Evolutionary conservation across 1,140 invertebrate species (phyloP).

Genomic region (Neodiprion lecontei): DNA sequence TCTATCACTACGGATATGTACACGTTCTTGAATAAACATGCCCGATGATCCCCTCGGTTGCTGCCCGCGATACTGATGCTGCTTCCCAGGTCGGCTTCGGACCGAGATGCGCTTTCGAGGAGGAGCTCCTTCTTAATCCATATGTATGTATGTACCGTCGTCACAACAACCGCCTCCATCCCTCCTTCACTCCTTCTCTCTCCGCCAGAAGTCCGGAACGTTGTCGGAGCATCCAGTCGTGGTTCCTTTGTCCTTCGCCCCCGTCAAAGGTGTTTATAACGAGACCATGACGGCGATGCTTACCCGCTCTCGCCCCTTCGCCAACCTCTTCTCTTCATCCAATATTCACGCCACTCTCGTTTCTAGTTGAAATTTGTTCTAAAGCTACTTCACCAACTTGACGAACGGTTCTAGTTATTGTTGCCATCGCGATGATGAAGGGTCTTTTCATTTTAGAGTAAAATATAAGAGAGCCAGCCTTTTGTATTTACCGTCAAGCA

Average conservation of each 20-base stretch:
- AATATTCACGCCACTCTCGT: not conserved
- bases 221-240: not conserved
- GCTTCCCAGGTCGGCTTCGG: not conserved
- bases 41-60: not conserved
- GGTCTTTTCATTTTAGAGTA: not conserved
- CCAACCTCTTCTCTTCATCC: not conserved
- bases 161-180: not conserved
- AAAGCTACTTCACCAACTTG: too few relatives aligned
- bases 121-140: not conserved
- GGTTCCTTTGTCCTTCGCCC: not conserved
- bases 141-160: not conserved
- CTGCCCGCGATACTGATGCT: not conserved
- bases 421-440: too few relatives aligned
- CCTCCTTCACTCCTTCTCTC: not conserved
- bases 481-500: too few relatives aligned
- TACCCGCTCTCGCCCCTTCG: not conserved
- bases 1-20: not conserved
- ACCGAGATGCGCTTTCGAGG: not conserved
- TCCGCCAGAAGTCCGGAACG: not conserved
- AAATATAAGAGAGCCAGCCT: not conserved
- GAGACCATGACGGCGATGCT: not conserved
- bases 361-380: not conserved
- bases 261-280: not conserved
- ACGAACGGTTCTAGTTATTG: too few relatives aligned
- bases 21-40: conserved; percentile 4